Evolutionary conservation across 2,113 vertebrate genomes (phyloP), one percentile per base, ranked within the genome.

Genomic region (Pipra filicauda): DNA sequence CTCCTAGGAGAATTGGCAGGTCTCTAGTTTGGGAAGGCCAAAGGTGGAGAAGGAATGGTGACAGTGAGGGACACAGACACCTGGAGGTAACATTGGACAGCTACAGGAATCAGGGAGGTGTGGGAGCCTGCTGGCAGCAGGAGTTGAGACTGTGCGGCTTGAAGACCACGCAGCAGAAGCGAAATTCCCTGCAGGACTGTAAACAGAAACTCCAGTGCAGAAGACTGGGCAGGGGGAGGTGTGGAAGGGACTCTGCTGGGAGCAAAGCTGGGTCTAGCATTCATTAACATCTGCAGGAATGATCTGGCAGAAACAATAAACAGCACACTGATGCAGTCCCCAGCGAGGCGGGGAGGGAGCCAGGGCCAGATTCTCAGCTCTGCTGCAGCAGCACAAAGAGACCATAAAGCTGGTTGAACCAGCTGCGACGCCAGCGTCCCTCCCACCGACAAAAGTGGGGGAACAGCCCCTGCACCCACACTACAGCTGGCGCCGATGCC

Each of bases 251-350:
- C 66, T 96, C 96, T 84, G 70, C 70, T 92, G 96, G 96, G 96
- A 97, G 73, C 91, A 78, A 93, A 92, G 92, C 95, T 96, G 92
- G 93, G 96, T 94, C 96, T 94, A 93, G 76, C 84, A 64, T 96
- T 97, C 91, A 93, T 96, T 97, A 97, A 97, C 96, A 96, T 96
- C 96, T 96, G 96, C 95, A 93, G 78, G 95, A 96, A 96, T 92
- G 95, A 97, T 96, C 93, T 96, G 96, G 95, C 96, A 95, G 95
- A 94, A 96, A 97, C 96, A 95, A 94, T 96, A 97, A 97, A 94
- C 96, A 97, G 96, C 88, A 96, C 95, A 97, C 96, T 90, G 88
- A 92, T 92, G 73, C 83, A 55, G 91, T 96, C 96, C 93, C 96
- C 4, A 57, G 92, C 4, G 90, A 77, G 83, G 91, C 18, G 0